A percentile compares a stretch with the other conserved stretches of the same genome.
phyloP scores from a whole-genome alignment of 2,113 vertebrate genomes.

The Myiopsitta monachus region DNA sequence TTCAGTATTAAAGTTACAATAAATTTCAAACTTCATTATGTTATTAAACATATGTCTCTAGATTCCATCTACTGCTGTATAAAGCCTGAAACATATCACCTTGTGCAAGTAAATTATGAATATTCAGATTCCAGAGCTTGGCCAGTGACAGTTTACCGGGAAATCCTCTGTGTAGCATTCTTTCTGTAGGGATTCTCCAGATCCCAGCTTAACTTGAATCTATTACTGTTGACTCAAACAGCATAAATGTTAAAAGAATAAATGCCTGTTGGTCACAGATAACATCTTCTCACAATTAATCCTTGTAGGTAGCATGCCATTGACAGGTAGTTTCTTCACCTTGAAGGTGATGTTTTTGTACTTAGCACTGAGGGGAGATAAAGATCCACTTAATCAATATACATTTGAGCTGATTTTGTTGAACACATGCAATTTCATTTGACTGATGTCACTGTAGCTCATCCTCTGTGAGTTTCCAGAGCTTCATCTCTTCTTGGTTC shows the following conservation, averaged over 20 bases:
- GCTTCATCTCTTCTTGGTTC: background rate
- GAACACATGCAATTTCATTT: background rate
- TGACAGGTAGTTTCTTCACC: background rate
- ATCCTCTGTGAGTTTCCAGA: background rate
- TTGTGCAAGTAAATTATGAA: background rate
- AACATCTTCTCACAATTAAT: background rate
- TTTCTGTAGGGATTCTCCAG: background rate
- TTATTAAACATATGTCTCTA: background rate
- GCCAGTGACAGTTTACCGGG: background rate
- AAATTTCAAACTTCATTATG: conserved; percentile 12
- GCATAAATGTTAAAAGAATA: background rate
- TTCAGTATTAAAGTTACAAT: background rate
- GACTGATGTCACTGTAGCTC: background rate
- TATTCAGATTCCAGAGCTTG: background rate
- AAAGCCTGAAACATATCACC: background rate
- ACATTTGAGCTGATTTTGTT: background rate
- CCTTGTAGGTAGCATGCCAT: background rate
- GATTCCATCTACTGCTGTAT: background rate
- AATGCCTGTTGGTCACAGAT: background rate
- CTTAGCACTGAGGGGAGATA: background rate
- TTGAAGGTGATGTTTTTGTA: background rate
- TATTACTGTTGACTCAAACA: background rate
- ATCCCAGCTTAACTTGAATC: background rate
- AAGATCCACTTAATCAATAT: background rate
- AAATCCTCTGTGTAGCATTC: background rate